Conservation (phyloP, 2,888 invertebrate genomes). For the Platycheirus rosarum region DNA sequence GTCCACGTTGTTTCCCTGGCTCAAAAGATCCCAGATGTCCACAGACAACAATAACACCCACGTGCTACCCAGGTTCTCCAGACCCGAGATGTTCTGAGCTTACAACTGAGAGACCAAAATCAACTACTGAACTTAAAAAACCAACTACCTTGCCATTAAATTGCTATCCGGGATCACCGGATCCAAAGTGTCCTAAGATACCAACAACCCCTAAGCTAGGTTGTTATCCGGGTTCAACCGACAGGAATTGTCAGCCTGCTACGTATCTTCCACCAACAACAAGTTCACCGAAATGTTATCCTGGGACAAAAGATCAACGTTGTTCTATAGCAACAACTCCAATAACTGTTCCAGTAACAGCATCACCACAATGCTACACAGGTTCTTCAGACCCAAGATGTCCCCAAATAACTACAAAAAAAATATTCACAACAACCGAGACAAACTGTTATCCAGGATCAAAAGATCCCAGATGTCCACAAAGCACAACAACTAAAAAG, state of each 20-base stretch:
- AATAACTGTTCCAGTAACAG: conserved; percentile 2
- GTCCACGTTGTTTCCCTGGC: too few relatives aligned
- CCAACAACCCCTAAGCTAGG: not conserved
- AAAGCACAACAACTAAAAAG: not conserved
- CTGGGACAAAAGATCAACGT: conserved; percentile 79
- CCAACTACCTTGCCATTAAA: too few relatives aligned
- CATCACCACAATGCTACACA: conserved; percentile 73
- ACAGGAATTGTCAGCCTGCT: conserved; percentile 75
- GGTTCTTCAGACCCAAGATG: conserved; percentile 79
- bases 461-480: conserved; percentile 33
- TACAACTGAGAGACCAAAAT: too few relatives aligned
- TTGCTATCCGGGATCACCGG: not conserved
- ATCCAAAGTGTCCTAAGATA: not conserved
- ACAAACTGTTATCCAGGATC: conserved; percentile 6
- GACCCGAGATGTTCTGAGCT: too few relatives aligned
- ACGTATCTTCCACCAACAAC: conserved; percentile 66
- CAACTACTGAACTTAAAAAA: too few relatives aligned
- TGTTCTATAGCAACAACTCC: conserved; percentile 78
- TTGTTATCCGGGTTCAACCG: conserved; percentile 57
- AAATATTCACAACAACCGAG: too few relatives aligned
- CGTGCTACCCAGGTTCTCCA: too few relatives aligned
- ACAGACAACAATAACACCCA: too few relatives aligned
- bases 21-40: too few relatives aligned
- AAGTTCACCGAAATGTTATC: conserved; percentile 79
- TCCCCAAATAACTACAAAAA: too few relatives aligned